Base-by-base conservation (phyloP, 2,113 vertebrate species). In the Cyanoramphus novaezelandiae region DNA sequence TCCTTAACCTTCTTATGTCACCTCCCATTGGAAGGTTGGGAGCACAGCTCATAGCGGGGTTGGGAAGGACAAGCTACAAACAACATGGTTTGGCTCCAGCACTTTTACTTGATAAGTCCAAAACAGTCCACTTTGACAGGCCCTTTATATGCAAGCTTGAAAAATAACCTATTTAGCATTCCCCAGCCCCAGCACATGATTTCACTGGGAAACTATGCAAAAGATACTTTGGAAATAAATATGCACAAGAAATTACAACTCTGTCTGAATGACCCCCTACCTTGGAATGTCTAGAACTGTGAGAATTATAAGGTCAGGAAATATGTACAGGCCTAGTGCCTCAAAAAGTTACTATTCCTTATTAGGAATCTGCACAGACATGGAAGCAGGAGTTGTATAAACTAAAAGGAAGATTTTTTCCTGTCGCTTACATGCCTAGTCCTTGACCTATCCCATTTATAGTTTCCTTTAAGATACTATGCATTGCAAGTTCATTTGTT, bases 131-230 rank as follows among this genome's bases (percentile, higher is more conserved):
- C 92, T 98, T 95, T 97, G 98, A 98, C 97, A 94, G 88, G 87
- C 95, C 97, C 98, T 98, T 98, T 97, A 95, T 97, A 98, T 77
- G 96, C 94, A 95, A 96, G 96, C 97, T 98, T 98, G 97, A 98
- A 98, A 97, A 98, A 98, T 98, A 98, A 97, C 98, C 97, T 97
- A 97, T 98, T 98, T 98, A 98, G 97, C 98, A 97, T 97, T 97
- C 96, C 96, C 96, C 93, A 97, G 96, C 92, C 83, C 96, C 84
- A 90, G 95, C 85, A 94, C 97, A 93, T 98, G 98, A 98, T 97
- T 98, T 99, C 98, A 99, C 90, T 98, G 98, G 98, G 99, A 99
- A 99, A 99, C 98, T 99, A 99, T 99, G 98, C 98, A 95, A 98
- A 98, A 98, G 98, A 98, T 98, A 98, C 98, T 98, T 98, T 98